These are phyloP conservation scores for Sycophaga agraensis DNA, from an alignment of 1,140 invertebrate species.

Conservation along the genomic window DNA sequence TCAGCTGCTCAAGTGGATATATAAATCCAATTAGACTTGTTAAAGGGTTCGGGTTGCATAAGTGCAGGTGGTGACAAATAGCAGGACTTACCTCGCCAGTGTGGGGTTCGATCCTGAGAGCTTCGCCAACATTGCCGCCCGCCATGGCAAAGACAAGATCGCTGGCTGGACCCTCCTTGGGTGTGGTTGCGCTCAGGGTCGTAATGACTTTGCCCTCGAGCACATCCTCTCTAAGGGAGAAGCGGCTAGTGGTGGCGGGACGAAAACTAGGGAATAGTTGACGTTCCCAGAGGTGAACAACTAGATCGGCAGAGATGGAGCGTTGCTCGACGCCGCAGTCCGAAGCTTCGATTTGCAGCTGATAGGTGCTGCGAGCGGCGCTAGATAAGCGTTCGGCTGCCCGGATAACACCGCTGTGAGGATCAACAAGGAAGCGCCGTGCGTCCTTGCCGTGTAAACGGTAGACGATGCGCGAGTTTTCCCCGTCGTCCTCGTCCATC, in stretches of 20 bases:
- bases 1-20: too few species aligned
- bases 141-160: slow-evolving; percentile 81
- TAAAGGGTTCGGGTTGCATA: too few species aligned
- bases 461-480: slow-evolving; percentile 79
- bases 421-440: slow-evolving; percentile 74
- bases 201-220: slow-evolving; percentile 72
- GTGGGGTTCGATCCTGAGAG: slow-evolving; percentile 76
- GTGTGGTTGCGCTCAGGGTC: slow-evolving; percentile 69
- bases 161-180: slow-evolving; percentile 69
- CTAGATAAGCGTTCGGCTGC: slow-evolving; percentile 62
- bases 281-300: slow-evolving; percentile 70
- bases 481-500: slow-evolving; percentile 74
- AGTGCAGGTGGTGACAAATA: too few species aligned
- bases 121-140: slow-evolving; percentile 86
- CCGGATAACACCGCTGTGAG: slow-evolving; percentile 80
- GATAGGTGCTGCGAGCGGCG: slow-evolving; percentile 63
- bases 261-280: slow-evolving; percentile 76
- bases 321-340: slow-evolving; percentile 67
- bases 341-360: slow-evolving; percentile 72
- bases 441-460: slow-evolving; percentile 75
- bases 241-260: slow-evolving; percentile 67
- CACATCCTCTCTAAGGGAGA: slow-evolving; percentile 78
- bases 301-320: slow-evolving; percentile 68
- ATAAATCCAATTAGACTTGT: too few species aligned
- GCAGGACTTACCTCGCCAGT: slow-evolving; percentile 71